Base-by-base conservation (phyloP, 92 coral and sea anemone genomes). In the Blastomussa wellsi region DNA sequence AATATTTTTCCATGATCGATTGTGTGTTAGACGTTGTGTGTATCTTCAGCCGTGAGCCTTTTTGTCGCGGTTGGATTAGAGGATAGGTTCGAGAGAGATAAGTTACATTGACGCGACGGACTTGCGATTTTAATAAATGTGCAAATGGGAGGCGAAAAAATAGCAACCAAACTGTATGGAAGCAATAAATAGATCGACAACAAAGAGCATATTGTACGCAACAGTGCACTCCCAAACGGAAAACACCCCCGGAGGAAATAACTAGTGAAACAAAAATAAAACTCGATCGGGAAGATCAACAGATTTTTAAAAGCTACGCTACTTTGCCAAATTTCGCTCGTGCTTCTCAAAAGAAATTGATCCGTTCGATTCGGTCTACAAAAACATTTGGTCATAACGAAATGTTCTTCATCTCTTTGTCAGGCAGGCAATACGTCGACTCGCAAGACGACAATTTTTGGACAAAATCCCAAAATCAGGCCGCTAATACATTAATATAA, bases 241-340 rank as follows among this genome's bases (percentile, higher is more conserved):
- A 62, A 64, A 5, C 35, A 79, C 39, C 44, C 75, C 75, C 75
- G 16, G 44, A 79, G 31, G 73, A 79, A 79, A 62, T 77, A 11
- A 37, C 33, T 29, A 12, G 7, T 41, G 7, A 7, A 44, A 32
- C 74, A 5, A 44, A 19, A 79, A 65, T 28, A 79, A 2, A 77
- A 29, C 29, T 39, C 39, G 84, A 79, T 31, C 39, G 75, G 72
- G 36, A 19, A 37, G 49, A 51, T 77, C 81, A 77, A 77, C 11
- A 28, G 7, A 4, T 14, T 75, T n/a, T n/a, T n/a, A n/a, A n/a
- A n/a, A n/a, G n/a, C n/a, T 22, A 52, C 17, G 36, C 20, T 19
- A 48, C 33, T 24, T 36, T 57, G 49, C 31, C 49, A 77, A 51
- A 77, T 52, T 55, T 77, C 20, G 69, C 66, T 47, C 44, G 44